A percentile compares a stretch with the other conserved stretches of the same genome.
Evolutionary conservation across 2,797 vertebrate species (phyloP).

Genomic region (Scomberomorus guttatus): DNA sequence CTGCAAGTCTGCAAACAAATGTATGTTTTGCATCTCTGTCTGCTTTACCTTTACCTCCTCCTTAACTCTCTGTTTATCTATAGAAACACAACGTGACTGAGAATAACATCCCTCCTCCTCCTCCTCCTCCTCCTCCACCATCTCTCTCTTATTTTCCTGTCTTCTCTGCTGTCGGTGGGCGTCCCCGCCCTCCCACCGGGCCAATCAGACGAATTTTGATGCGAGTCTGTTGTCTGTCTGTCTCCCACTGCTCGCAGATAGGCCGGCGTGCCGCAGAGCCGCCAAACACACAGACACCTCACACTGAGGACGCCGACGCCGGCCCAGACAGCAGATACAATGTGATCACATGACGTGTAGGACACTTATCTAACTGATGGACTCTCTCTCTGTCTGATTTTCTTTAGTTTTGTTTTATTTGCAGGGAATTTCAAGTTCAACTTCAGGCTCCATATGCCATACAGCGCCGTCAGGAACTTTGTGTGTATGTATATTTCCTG

Average conservation of each 20-base stretch:
- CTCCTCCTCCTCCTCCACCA: slow-evolving; percentile 9
- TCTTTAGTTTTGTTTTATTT: slow-evolving; percentile 8
- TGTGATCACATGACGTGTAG: slow-evolving; percentile 54
- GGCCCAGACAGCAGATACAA: slow-evolving; percentile 50
- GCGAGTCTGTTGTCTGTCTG: slow-evolving; percentile 69
- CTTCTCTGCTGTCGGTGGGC: slow-evolving; percentile 61
- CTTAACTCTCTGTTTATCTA: slow-evolving; percentile 60
- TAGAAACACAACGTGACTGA: slow-evolving; percentile 43
- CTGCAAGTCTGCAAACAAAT: background rate
- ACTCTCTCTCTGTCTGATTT: slow-evolving; percentile 21
- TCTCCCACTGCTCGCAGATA: slow-evolving; percentile 72
- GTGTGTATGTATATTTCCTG: slow-evolving; percentile 2
- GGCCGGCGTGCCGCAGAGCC: slow-evolving; percentile 67
- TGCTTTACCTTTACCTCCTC: slow-evolving; percentile 17
- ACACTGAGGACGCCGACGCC: slow-evolving; percentile 58
- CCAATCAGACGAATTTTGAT: slow-evolving; percentile 79
- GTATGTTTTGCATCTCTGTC: slow-evolving; percentile 41
- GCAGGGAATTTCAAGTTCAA: background rate
- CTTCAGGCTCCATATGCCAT: slow-evolving; percentile 4
- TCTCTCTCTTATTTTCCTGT: slow-evolving; percentile 59
- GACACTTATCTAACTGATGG: slow-evolving; percentile 50
- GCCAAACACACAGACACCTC: slow-evolving; percentile 67
- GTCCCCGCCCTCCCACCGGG: slow-evolving; percentile 64
- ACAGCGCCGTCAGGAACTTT: slow-evolving; percentile 18
- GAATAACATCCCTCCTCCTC: slow-evolving; percentile 33